phyloP scores from a whole-genome alignment of 2,888 invertebrate species.

The Teleogryllus oceanicus region DNA sequence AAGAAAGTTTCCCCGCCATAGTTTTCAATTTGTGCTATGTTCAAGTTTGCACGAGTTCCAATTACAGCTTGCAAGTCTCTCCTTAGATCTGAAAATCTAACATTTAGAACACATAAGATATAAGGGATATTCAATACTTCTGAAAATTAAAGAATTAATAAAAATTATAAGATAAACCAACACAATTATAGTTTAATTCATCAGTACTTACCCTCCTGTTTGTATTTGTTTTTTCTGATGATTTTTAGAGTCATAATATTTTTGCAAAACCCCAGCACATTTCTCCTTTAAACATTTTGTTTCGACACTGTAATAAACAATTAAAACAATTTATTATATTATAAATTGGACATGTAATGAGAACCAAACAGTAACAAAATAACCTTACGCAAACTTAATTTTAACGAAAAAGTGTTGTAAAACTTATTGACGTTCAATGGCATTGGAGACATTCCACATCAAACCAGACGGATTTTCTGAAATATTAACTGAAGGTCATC shows the following conservation, averaged over 20 bases:
- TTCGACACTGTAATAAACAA: constrained; percentile 57
- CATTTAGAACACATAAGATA: too few species aligned
- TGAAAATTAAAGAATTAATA: constrained; percentile 24
- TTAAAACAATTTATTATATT: background rate
- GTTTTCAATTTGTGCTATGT: constrained; percentile 91
- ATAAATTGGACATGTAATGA: too few species aligned
- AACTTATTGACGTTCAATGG: too few species aligned
- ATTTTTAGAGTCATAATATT: constrained; percentile 87
- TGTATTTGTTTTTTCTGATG: constrained; percentile 93
- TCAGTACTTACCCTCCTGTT: constrained; percentile 69
- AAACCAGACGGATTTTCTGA: too few species aligned
- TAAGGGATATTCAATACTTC: constrained; percentile 25
- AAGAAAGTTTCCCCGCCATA: constrained; percentile 96
- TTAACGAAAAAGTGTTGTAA: too few species aligned
- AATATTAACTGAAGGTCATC: too few species aligned
- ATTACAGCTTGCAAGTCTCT: constrained; percentile 92
- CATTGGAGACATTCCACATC: too few species aligned
- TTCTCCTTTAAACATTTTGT: constrained; percentile 73
- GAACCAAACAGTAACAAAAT: too few species aligned
- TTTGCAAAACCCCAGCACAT: constrained; percentile 68
- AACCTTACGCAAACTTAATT: too few species aligned
- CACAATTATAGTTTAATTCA: background rate
- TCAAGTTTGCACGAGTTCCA: constrained; percentile 85
- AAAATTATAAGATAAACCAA: background rate
- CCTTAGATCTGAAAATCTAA: constrained; percentile 83